Base-by-base conservation (phyloP, 2,797 vertebrate species). In the Alca torda region DNA sequence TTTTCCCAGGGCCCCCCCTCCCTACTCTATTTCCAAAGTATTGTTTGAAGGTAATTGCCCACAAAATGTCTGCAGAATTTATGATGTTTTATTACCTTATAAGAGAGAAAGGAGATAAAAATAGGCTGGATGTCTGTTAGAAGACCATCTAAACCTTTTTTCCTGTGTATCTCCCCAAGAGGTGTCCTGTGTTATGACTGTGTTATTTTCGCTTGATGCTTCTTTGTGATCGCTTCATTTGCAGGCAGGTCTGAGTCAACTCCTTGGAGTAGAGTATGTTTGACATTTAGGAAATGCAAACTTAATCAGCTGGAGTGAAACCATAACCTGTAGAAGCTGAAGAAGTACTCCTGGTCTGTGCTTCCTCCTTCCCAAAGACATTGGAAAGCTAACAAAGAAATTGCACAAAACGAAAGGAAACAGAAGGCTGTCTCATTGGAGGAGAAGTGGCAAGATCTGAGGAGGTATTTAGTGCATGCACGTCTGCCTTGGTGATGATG, bases 281-380 rank as follows among this genome's bases (percentile, higher is more conserved):
- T 67, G 28, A 70, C 2, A n/a, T 51, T 80, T 33, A 54, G 20
- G 16, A 89, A 89, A 74, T 59, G 18, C n/a, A 87, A 53, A 61
- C 7, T n/a, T 60, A 84, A 37, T 59, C 1, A 8, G 4, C 35
- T 53, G 80, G 39, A 83, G 51, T 1, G 1, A 85, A 91, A 70
- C 11, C 7, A 23, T 51, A 30, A 81, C 67, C 14, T 15, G 50
- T 10, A 73, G 21, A 33, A 37, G 11, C 0, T 53, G 43, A 85
- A 89, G 28, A 7, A 59, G 33, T 43, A 35, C 8, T 59, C 6
- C 9, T 1, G 21, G 16, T 31, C 6, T 68, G 56, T 0, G 0
- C 5, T 25, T 80, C 28, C 16, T 92, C 13, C 8, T 89, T 87
- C n/a, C 21, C 10, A 60, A 70, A 73, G 16, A 24, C 20, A 19